Conservation (phyloP, 2,797 vertebrate species). For the Periophthalmus magnuspinnatus region DNA sequence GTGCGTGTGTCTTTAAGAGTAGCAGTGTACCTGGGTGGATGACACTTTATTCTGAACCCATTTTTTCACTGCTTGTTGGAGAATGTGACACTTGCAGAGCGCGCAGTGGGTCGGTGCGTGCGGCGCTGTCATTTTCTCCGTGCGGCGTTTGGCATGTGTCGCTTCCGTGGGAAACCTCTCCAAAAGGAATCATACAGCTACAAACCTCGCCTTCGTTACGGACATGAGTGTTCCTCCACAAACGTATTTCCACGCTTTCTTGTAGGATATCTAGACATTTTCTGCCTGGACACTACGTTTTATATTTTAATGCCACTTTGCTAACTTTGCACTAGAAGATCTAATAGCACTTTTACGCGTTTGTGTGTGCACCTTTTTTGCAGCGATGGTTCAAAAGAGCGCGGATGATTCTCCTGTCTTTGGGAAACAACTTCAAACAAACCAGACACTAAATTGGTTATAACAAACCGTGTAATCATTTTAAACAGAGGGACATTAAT, state of each 20-base stretch:
- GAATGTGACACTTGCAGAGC: conserved; percentile 23
- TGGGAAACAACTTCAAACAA: conserved; percentile 56
- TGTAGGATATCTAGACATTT: conserved; percentile 35
- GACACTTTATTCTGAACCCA: conserved; percentile 43
- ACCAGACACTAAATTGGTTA: conserved; percentile 18
- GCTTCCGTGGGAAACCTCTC: conserved; percentile 66
- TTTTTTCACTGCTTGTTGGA: conserved; percentile 25
- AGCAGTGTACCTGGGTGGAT: conserved; percentile 64
- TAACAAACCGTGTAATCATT: conserved; percentile 43
- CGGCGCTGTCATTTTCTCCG: conserved; percentile 18
- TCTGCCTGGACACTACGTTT: conserved; percentile 18
- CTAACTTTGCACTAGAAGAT: conserved; percentile 50
- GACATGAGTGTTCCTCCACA: conserved; percentile 71
- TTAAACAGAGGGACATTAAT: conserved; percentile 32
- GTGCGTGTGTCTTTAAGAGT: conserved; percentile 70
- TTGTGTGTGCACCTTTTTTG: conserved; percentile 32
- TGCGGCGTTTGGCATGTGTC: conserved; percentile 43
- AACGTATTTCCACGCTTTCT: conserved; percentile 55
- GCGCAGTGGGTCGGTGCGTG: not conserved
- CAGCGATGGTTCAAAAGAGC: conserved; percentile 64
- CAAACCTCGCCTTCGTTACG: conserved; percentile 54
- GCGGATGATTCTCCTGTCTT: conserved; percentile 47
- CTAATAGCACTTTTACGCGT: conserved; percentile 29
- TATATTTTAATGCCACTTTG: conserved; percentile 25
- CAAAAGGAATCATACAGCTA: conserved; percentile 52